Base-by-base conservation (phyloP, 2,113 vertebrate species). In the Eptesicus fuscus region DNA sequence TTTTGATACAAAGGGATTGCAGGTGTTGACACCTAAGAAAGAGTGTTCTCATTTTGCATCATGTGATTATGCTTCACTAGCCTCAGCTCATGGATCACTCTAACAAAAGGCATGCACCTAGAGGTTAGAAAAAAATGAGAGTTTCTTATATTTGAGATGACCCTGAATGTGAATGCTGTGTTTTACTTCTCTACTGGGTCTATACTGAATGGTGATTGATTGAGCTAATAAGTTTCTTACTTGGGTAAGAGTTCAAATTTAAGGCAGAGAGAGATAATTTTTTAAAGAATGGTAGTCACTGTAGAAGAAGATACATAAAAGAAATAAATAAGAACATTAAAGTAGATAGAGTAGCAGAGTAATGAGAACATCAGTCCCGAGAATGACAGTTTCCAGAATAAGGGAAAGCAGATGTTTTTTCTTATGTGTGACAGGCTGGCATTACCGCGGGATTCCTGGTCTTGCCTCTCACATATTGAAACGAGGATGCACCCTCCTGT, bases 221-320 rank as follows among this genome's bases (percentile, higher is more conserved):
- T 83, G 90, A 76, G 9, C 51, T 96, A 85, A 94, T 94, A 95
- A 94, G 16, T 56, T 42, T 83, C 71, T 63, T 16, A 79, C 16
- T 87, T 65, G 25, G 22, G 13, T 59, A 67, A 25, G 56, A 92
- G 49, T 90, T 90, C 49, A 32, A 90, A 80, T 96, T 69, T 83
- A 76, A 94, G 53, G 53, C 11, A 8, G 32, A 87, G 20, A 91
- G 25, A 86, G 22, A 78, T 65, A 20, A 78, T 42, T 92, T 92
- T 86, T 37, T 9, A 80, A 91, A 91, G 40, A 90, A 93, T 63
- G 9, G 25, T 30, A 69, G 42, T 63, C 30, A 61, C 40, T 91
- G 32, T 37, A 79, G 35, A 90, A 84, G 28, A 83, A 80, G 63
- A 88, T 47, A 25, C 23, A 56, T 10, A 85, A 77, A 93, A 79